These are phyloP conservation scores for Hirtodrosophila alboralis DNA, from an alignment of 2,888 invertebrate genomes.

Conservation along the genomic window DNA sequence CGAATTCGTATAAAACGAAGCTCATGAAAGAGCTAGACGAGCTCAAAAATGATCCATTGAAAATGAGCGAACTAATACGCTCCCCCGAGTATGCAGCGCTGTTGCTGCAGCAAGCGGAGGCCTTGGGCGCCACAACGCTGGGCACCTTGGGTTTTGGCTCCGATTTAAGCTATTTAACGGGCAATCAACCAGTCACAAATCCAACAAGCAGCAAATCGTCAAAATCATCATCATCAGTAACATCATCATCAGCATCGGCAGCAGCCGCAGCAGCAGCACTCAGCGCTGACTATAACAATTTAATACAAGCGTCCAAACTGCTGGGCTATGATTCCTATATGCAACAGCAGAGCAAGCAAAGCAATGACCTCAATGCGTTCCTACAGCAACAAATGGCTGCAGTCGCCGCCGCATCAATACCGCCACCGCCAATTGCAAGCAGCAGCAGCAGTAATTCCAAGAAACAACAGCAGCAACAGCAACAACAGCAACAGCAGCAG, in stretches of 20 bases:
- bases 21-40: constrained; percentile 84
- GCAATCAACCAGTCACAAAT: constrained; percentile 42
- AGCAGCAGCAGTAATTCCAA: constrained; percentile 58
- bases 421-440: constrained; percentile 57
- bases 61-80: constrained; percentile 84
- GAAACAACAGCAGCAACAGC: constrained; percentile 56
- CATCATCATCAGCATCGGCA: constrained; percentile 54
- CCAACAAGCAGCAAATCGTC: constrained; percentile 62
- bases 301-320: constrained; percentile 83
- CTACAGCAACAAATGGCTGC: constrained; percentile 83
- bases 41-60: constrained; percentile 83
- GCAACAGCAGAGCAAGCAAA: constrained; percentile 81
- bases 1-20: constrained; percentile 83
- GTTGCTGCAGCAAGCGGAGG: constrained; percentile 83
- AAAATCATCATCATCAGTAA: constrained; percentile 46
- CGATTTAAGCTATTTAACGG: constrained; percentile 82
- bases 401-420: constrained; percentile 74
- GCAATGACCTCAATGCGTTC: constrained; percentile 81
- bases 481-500: constrained; percentile 73
- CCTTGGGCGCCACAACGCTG: constrained; percentile 83
- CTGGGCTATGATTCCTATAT: constrained; percentile 84
- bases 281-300: constrained; percentile 82
- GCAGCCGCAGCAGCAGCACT: constrained; percentile 79
- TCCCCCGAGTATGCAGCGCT: constrained; percentile 84
- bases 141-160: constrained; percentile 83